phyloP scores from a whole-genome alignment of 2,797 vertebrate genomes.

The Sarcoramphus papa region DNA sequence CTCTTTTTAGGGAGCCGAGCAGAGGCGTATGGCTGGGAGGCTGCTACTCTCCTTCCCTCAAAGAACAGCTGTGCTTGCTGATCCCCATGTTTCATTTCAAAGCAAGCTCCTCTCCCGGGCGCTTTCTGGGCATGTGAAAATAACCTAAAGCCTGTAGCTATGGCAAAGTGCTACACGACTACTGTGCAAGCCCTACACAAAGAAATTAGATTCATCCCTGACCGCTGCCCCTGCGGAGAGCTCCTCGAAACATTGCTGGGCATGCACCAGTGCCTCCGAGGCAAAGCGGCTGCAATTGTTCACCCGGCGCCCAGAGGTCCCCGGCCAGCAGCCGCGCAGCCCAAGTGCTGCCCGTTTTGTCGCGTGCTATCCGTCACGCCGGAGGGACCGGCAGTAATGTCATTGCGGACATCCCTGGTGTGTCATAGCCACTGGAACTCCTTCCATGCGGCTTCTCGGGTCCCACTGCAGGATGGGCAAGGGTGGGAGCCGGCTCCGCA shows the following conservation, averaged over 20 bases:
- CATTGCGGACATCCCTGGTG: background rate
- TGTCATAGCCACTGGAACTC: background rate
- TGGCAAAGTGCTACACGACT: background rate
- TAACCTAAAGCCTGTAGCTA: background rate
- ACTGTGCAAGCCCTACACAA: background rate
- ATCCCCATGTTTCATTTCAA: background rate
- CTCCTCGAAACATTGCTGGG: background rate
- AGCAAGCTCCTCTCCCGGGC: background rate
- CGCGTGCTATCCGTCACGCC: fast-evolving
- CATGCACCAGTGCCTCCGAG: background rate
- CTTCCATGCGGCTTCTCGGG: fast-evolving
- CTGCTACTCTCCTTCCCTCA: background rate
- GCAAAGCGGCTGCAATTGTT: background rate
- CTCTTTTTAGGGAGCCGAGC: background rate
- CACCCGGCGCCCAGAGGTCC: background rate
- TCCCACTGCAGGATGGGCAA: background rate
- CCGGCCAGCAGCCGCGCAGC: fast-evolving
- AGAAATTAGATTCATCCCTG: background rate
- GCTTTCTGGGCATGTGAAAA: background rate
- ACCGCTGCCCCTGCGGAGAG: background rate
- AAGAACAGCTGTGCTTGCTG: background rate
- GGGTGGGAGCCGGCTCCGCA: background rate
- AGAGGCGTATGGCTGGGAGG: fast-evolving
- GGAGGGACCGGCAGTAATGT: background rate
- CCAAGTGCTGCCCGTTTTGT: background rate